phyloP scores from a whole-genome alignment of 2,888 invertebrate genomes.

The Synergus laeviventris region DNA sequence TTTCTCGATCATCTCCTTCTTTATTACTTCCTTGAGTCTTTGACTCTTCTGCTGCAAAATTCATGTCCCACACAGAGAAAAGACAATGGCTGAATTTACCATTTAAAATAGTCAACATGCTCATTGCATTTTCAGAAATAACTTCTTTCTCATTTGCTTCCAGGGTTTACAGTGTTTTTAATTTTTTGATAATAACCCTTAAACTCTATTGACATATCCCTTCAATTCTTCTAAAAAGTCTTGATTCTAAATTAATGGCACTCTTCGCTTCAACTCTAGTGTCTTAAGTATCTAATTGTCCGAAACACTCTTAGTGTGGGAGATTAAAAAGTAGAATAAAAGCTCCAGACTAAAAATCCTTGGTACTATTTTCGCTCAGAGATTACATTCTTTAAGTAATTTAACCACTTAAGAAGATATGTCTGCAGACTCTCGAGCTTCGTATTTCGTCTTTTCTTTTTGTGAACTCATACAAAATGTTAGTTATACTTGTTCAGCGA shows the following conservation, averaged over 20 bases:
- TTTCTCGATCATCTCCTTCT: slow-evolving; percentile 6
- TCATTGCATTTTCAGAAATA: neutral
- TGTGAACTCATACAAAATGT: slow-evolving; percentile 44
- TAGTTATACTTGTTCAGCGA: slow-evolving; percentile 49
- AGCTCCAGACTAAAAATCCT: slow-evolving; percentile 18
- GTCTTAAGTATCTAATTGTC: neutral
- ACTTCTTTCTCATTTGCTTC: too few relatives aligned
- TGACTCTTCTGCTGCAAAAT: neutral
- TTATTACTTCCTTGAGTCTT: slow-evolving; percentile 24
- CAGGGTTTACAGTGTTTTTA: too few relatives aligned
- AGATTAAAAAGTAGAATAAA: neutral
- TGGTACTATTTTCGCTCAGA: slow-evolving; percentile 26
- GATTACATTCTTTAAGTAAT: slow-evolving; percentile 32
- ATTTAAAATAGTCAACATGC: too few relatives aligned
- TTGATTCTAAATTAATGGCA: too few relatives aligned
- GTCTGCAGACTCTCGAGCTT: slow-evolving; percentile 25
- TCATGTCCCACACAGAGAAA: too few relatives aligned
- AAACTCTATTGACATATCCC: too few relatives aligned
- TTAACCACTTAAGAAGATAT: slow-evolving; percentile 26
- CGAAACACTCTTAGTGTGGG: neutral
- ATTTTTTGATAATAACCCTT: too few relatives aligned
- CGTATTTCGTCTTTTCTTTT: slow-evolving; percentile 41
- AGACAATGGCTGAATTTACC: too few relatives aligned
- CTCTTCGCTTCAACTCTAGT: too few relatives aligned
- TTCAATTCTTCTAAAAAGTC: too few relatives aligned